Evolutionary conservation across 2,113 vertebrate species (phyloP).

Genomic region (Sardina pilchardus): DNA sequence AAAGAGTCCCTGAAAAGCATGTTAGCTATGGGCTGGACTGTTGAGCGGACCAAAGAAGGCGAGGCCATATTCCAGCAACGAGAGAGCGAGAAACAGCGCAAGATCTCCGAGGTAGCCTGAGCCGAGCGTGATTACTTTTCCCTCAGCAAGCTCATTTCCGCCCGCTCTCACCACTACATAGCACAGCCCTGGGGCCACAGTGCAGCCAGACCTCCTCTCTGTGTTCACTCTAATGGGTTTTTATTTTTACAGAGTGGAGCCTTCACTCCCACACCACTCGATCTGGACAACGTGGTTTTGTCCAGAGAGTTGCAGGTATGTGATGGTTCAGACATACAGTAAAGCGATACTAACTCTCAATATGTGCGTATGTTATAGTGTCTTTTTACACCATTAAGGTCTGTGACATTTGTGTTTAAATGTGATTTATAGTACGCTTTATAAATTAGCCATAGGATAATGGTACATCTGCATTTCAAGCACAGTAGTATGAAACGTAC

Average conservation of each 20-base stretch:
- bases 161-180: not conserved
- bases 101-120: conserved; percentile 77
- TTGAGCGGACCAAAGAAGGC: conserved; percentile 91
- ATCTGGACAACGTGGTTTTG: conserved; percentile 86
- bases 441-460: too few relatives aligned
- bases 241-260: conserved; percentile 75
- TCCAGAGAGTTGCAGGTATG: conserved; percentile 92
- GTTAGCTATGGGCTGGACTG: conserved; percentile 88
- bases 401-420: not conserved
- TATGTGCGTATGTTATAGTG: too few relatives aligned
- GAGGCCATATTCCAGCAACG: conserved; percentile 82
- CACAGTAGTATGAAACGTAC: too few relatives aligned
- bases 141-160: not conserved
- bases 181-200: not conserved
- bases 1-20: conserved; percentile 95
- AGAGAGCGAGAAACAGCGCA: conserved; percentile 87
- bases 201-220: not conserved
- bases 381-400: not conserved
- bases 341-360: not conserved
- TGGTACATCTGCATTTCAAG: too few relatives aligned
- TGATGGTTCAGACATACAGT: not conserved
- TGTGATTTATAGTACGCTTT: not conserved
- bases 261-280: conserved; percentile 83
- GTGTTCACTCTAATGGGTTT: not conserved
- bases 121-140: conserved; percentile 12